Evolutionary conservation across 35 echinoderm and acorn worm species (phyloP).

Genomic region (Diadema setosum): DNA sequence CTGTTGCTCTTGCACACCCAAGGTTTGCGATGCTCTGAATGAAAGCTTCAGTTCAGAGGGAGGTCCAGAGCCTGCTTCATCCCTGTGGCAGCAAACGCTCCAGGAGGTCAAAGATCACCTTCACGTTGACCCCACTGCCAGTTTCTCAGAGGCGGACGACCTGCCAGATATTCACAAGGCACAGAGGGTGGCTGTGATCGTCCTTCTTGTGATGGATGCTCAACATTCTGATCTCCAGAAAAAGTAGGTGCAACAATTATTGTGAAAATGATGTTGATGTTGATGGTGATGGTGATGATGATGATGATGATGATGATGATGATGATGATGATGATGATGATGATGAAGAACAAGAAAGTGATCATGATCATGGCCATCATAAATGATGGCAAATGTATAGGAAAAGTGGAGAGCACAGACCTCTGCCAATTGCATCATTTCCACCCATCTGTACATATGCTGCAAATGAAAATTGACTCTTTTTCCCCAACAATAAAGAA

Average conservation of each 20-base stretch:
- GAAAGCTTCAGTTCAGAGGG: neutral
- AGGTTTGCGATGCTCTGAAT: neutral
- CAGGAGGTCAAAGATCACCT: neutral
- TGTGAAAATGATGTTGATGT: neutral
- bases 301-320: neutral
- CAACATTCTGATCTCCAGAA: neutral
- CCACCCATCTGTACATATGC: neutral
- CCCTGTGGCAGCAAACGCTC: neutral
- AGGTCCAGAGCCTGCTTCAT: neutral
- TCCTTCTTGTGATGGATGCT: neutral
- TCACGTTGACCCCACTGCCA: neutral
- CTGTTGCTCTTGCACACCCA: neutral
- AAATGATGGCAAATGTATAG: too few species aligned
- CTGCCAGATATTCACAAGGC: neutral
- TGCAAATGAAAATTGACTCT: neutral
- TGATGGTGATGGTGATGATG: neutral
- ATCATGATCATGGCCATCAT: too few species aligned
- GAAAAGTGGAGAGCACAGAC: too few species aligned
- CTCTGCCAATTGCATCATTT: too few species aligned
- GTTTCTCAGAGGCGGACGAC: neutral
- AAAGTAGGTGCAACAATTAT: neutral
- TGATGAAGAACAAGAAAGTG: too few species aligned
- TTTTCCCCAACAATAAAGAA: too few species aligned
- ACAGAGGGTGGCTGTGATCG: neutral
- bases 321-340: neutral